A percentile compares a stretch with the other conserved stretches of the same genome.
Evolutionary conservation across 1,140 invertebrate species (phyloP).

Genomic region (Conopomorpha cramerella): DNA sequence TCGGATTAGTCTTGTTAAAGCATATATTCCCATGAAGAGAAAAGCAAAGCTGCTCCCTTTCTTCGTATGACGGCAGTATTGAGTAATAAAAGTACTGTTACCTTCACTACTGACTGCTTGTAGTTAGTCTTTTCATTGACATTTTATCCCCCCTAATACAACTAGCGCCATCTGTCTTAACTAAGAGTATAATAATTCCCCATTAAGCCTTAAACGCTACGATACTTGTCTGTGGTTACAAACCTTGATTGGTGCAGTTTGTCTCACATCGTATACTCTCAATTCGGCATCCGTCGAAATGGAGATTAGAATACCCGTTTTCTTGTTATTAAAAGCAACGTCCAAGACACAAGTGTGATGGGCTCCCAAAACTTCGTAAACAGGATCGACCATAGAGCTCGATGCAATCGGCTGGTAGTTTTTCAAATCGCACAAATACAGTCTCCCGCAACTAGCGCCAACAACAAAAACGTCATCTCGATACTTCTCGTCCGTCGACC

Average conservation of each 20-base stretch:
- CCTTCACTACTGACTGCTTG: too few species aligned
- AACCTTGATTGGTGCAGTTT: constrained; percentile 29
- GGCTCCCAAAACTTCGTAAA: constrained; percentile 23
- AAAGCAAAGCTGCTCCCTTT: too few species aligned
- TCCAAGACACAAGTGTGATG: constrained; percentile 28
- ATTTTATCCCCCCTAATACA: too few species aligned
- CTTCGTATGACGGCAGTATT: too few species aligned
- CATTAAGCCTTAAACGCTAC: neutral
- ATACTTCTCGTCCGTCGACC: constrained; percentile 19
- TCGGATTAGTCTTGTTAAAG: too few species aligned
- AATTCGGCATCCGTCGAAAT: constrained; percentile 38
- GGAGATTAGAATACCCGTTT: constrained; percentile 26
- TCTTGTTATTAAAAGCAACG: constrained; percentile 27
- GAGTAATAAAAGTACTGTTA: too few species aligned
- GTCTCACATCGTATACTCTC: constrained; percentile 29
- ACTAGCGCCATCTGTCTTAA: too few species aligned
- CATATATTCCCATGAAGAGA: too few species aligned
- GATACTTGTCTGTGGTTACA: neutral
- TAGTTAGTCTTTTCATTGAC: too few species aligned
- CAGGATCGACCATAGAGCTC: constrained; percentile 18
- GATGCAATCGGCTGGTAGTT: constrained; percentile 3
- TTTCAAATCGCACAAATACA: constrained; percentile 27
- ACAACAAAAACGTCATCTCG: constrained; percentile 29
- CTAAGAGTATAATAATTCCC: too few species aligned
- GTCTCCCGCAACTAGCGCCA: constrained; percentile 20